Evolutionary conservation across 2,113 vertebrate genomes (phyloP).

Genomic region (Scalopus aquaticus): DNA sequence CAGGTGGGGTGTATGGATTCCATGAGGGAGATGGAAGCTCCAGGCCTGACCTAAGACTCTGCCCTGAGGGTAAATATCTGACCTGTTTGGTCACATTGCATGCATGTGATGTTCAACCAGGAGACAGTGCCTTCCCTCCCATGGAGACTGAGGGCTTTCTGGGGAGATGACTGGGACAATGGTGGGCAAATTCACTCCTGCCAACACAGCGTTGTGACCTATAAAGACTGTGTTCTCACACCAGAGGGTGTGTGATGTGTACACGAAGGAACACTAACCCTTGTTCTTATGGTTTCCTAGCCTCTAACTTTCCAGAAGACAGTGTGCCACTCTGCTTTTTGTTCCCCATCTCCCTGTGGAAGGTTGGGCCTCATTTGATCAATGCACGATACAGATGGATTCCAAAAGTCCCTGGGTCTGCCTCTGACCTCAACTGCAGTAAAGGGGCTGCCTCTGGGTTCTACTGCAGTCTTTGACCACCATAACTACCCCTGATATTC

Average conservation of each 20-base stretch:
- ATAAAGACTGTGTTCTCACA: background rate
- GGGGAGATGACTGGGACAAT: background rate
- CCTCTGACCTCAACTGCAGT: too few species aligned
- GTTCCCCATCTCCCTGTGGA: background rate
- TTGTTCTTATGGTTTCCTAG: background rate
- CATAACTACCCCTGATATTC: fast-evolving
- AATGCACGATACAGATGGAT: background rate
- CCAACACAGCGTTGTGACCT: background rate
- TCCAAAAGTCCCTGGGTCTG: background rate
- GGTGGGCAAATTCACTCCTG: background rate
- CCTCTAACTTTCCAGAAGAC: background rate
- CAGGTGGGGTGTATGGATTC: background rate
- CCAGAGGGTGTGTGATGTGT: background rate
- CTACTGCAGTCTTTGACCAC: background rate
- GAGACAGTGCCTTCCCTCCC: background rate
- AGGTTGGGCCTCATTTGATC: background rate
- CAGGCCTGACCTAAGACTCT: background rate
- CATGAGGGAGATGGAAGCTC: background rate
- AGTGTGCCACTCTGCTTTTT: background rate
- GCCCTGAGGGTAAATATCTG: background rate
- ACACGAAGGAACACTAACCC: background rate
- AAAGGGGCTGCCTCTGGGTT: background rate
- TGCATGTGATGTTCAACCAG: background rate
- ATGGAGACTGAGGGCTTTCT: fast-evolving
- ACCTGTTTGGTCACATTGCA: background rate